Evolutionary conservation across 2,888 invertebrate species (phyloP), one percentile per base, ranked within the genome.

Genomic region (Toxonevra muliebris): DNA sequence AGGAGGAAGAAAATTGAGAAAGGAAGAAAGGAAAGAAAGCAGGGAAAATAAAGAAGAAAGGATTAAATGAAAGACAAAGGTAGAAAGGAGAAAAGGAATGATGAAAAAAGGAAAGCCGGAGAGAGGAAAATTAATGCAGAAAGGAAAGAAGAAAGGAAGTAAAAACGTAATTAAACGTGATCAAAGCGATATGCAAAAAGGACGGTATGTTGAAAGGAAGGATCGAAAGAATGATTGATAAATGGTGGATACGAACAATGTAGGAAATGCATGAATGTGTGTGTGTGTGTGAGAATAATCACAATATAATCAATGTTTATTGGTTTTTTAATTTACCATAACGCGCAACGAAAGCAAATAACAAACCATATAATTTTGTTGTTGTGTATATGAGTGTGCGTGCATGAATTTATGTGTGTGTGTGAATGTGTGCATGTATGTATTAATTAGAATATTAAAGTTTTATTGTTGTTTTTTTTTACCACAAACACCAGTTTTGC

Each of bases 371-470:
- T 48, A 48, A 57, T 20, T 9, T 9, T 13, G 19, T 8, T 57
- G 5, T 20, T 40, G 40, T 57, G 3, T 40, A 57, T 30, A 30
- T 12, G 57, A 57, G 17, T 57, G 20, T 57, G 40, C 52, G 53
- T 11, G 17, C 1, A 54, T 50, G 59, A 45, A 15, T 7, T 40
- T 58, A 17, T 42, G 12, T 30, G 42, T 69, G 55, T 45, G 45
- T 64, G 45, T 30, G 58, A 52, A 15, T 55, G 52, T 69, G 17
- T 62, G 64, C 65, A 30, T 62, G 55, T 45, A 53, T 63, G 43
- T 54, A 52, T 69, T 53, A 61, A 58, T 58, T 55, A 42, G 48
- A 62, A 66, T 57, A 58, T 63, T 59, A 45, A 43, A 54, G 58
- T 50, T 15, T 48, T 55, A 66, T 66, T 12, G 54, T 61, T 61